Evolutionary conservation across 2,113 vertebrate genomes (phyloP).

Genomic region (Rhagologus leucostigma): DNA sequence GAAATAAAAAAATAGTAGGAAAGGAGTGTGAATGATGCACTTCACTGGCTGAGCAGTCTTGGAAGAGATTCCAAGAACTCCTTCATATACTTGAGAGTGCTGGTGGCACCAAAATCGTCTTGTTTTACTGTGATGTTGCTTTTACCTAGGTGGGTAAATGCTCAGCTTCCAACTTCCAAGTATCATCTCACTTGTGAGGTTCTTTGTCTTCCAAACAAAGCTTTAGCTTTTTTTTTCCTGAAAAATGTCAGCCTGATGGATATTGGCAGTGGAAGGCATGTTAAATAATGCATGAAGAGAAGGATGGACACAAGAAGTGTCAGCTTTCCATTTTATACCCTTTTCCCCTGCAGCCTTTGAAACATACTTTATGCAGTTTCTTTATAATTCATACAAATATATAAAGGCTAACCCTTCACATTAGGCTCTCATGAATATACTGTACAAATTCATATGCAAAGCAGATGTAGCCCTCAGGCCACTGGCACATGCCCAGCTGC

Average conservation of each 20-base stretch:
- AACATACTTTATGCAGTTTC: conserved; percentile 28
- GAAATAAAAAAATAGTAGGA: background rate
- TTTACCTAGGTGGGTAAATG: background rate
- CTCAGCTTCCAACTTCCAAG: background rate
- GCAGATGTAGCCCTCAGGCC: conserved; percentile 20
- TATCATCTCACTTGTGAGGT: background rate
- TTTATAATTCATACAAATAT: conserved; percentile 29
- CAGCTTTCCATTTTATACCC: conserved; percentile 9
- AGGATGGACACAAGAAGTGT: conserved; percentile 18
- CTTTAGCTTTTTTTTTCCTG: background rate
- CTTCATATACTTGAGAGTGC: background rate
- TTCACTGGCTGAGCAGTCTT: background rate
- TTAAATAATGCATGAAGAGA: conserved; percentile 51
- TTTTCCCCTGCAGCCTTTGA: conserved; percentile 25
- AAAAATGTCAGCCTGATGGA: conserved; percentile 8
- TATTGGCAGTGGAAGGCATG: background rate
- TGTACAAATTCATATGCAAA: conserved; percentile 25
- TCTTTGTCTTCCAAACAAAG: conserved; percentile 23
- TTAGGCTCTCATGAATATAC: background rate
- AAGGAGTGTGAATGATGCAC: background rate
- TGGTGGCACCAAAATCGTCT: background rate
- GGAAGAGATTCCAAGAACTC: background rate
- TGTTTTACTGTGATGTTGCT: background rate
- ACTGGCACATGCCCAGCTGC: background rate
- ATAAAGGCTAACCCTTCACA: conserved; percentile 4